Percentiles rank a stretch among this genome's conserved stretches.
These are phyloP conservation scores for Metallyticus violacea DNA, from an alignment of 2,888 invertebrate species.

Conservation along the genomic window DNA sequence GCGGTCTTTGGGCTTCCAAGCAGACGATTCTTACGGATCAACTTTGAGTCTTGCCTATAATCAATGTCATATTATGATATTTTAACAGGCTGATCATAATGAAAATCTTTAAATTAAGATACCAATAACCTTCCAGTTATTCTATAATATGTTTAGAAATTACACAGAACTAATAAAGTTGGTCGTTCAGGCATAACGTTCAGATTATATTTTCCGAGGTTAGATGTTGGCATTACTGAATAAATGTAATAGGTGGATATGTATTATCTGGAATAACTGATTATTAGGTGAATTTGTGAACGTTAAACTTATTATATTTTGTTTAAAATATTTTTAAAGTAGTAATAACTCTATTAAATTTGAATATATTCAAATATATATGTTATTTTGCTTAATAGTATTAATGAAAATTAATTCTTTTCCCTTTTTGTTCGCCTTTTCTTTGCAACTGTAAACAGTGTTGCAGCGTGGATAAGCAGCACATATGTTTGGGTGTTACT, in stretches of 20 bases:
- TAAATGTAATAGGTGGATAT: background rate
- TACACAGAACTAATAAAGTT: background rate
- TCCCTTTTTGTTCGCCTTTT: background rate
- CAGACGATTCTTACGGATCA: background rate
- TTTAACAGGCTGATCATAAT: background rate
- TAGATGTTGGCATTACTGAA: background rate
- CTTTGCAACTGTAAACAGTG: constrained; percentile 17
- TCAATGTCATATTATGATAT: background rate
- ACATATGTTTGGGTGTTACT: constrained; percentile 19
- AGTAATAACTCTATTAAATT: background rate
- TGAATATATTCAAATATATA: background rate
- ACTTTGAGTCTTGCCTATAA: background rate
- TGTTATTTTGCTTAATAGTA: background rate
- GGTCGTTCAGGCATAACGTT: background rate
- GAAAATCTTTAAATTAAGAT: background rate
- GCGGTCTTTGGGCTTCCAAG: background rate
- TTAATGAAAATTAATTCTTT: background rate
- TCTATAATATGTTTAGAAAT: background rate
- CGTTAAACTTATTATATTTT: background rate
- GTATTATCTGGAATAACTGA: background rate
- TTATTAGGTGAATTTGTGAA: background rate
- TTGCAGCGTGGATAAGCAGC: constrained; percentile 16
- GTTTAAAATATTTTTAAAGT: background rate
- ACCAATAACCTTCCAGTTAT: background rate
- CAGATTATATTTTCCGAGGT: background rate